Evolutionary conservation across 2,888 invertebrate species (phyloP).

Genomic region (Petrolisthes cinctipes): DNA sequence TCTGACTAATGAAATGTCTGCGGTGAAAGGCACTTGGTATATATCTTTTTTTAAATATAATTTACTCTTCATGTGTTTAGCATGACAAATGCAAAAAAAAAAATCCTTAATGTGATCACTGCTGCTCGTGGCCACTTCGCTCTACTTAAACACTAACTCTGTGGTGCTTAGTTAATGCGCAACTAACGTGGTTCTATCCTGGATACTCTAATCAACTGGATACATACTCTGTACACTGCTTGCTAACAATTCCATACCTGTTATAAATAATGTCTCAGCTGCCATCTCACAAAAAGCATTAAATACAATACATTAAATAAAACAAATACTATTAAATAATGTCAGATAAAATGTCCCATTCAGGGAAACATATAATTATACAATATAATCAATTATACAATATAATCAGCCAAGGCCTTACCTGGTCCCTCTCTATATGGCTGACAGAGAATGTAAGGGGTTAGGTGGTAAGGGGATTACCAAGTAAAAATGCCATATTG

Average conservation of each 20-base stretch:
- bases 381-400: background rate
- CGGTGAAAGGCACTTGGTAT: constrained; percentile 58
- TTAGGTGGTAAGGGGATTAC: constrained; percentile 1
- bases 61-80: constrained; percentile 15
- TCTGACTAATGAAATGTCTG: constrained; percentile 49
- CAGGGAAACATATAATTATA: constrained; percentile 5
- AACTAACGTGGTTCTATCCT: background rate
- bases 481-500: background rate
- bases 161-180: constrained; percentile 1
- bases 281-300: constrained; percentile 10
- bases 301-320: constrained; percentile 7
- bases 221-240: background rate
- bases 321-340: constrained; percentile 5
- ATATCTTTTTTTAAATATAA: constrained; percentile 34
- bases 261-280: constrained; percentile 4
- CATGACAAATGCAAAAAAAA: background rate
- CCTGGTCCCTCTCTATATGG: constrained; percentile 16
- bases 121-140: background rate
- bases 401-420: constrained; percentile 18
- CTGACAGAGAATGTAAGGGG: background rate
- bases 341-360: background rate
- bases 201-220: background rate
- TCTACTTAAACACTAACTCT: constrained; percentile 5
- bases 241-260: background rate
- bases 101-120: background rate